These are phyloP conservation scores for Drosophila nannoptera DNA, from an alignment of 1,140 invertebrate genomes.

Conservation along the genomic window DNA sequence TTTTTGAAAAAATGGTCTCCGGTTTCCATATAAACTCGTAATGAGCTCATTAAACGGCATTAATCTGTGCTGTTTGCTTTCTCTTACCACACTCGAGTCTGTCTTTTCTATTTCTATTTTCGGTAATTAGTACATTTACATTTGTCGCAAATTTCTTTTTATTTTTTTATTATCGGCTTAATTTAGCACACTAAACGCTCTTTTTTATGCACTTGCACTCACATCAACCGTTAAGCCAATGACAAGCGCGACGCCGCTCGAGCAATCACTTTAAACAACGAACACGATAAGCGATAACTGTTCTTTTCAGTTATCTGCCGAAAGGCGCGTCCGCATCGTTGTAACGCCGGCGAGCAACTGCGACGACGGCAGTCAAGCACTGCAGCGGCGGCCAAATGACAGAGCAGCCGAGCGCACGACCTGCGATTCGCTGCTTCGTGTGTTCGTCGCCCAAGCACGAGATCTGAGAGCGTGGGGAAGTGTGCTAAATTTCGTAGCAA, in stretches of 20 bases:
- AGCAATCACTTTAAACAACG: conserved; percentile 1
- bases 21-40: too few relatives aligned
- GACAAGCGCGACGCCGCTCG: conserved; percentile 9
- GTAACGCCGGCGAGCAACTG: conserved; percentile 65
- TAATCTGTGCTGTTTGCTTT: too few relatives aligned
- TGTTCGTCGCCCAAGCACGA: background rate
- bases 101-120: conserved; percentile 6
- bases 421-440: background rate
- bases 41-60: too few relatives aligned
- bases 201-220: background rate
- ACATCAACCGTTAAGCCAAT: conserved; percentile 20
- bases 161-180: background rate
- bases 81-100: background rate
- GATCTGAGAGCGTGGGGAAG: background rate
- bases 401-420: background rate
- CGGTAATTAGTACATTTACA: background rate
- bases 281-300: conserved; percentile 21
- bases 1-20: too few relatives aligned
- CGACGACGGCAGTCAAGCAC: conserved; percentile 2
- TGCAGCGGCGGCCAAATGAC: conserved; percentile 10
- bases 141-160: background rate
- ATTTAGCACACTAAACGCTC: background rate
- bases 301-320: conserved; percentile 7
- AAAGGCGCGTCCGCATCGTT: conserved; percentile 56
- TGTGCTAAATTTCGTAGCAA: conserved; percentile 45